Conservation (phyloP, 2,888 invertebrate species). For the Ptychoptera albimana region DNA sequence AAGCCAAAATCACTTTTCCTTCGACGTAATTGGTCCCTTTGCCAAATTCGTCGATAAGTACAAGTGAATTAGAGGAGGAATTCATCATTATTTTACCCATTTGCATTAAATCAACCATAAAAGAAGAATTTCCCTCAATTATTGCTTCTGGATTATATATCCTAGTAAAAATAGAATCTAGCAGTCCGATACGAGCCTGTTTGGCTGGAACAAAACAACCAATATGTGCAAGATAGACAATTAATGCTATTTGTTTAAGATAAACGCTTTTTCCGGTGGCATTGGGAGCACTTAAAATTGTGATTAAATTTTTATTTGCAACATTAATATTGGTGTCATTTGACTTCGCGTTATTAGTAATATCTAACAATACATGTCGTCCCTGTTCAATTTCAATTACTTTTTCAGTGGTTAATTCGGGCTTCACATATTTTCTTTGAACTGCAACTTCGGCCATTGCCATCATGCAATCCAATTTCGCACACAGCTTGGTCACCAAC, state of each 20-base stretch:
- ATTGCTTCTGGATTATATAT: slow-evolving; percentile 64
- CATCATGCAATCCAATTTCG: slow-evolving; percentile 25
- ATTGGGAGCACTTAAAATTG: slow-evolving; percentile 79
- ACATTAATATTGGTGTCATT: slow-evolving; percentile 36
- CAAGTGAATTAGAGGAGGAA: slow-evolving; percentile 49
- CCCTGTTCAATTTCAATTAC: slow-evolving; percentile 23
- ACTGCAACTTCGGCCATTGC: slow-evolving; percentile 25
- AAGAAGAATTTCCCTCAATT: slow-evolving; percentile 65
- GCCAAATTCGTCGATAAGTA: slow-evolving; percentile 83
- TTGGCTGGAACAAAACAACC: slow-evolving; percentile 81
- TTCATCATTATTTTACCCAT: slow-evolving; percentile 44
- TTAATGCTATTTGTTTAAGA: slow-evolving; percentile 67
- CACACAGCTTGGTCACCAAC: slow-evolving; percentile 40
- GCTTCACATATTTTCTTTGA: slow-evolving; percentile 24
- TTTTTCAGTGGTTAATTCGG: slow-evolving; percentile 22
- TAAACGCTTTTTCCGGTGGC: slow-evolving; percentile 86
- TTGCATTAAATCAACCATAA: slow-evolving; percentile 71
- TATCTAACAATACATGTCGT: slow-evolving; percentile 11
- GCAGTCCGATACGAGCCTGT: slow-evolving; percentile 48
- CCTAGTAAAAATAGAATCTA: slow-evolving; percentile 59
- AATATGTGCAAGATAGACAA: slow-evolving; percentile 73
- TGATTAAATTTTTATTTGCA: slow-evolving; percentile 39
- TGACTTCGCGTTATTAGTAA: slow-evolving; percentile 8
- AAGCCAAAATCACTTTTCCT: slow-evolving; percentile 55
- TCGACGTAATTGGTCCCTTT: slow-evolving; percentile 65